phyloP scores from a whole-genome alignment of 2,797 vertebrate genomes.

The Chelidonichthys spinosus region DNA sequence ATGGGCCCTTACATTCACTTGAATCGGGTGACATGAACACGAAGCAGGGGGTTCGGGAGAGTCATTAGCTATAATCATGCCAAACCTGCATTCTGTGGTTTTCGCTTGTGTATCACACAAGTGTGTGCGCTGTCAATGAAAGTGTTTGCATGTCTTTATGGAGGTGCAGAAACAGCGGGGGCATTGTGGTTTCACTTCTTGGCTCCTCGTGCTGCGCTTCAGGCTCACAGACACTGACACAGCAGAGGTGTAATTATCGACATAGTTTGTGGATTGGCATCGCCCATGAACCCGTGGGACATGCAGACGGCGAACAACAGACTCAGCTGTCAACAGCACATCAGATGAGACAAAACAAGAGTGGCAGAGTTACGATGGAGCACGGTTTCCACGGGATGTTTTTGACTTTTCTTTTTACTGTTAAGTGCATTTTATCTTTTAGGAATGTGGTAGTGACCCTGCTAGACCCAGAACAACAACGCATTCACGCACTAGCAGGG shows the following conservation, averaged over 20 bases:
- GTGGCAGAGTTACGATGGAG: constrained; percentile 6
- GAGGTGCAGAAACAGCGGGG: constrained; percentile 70
- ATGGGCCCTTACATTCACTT: constrained; percentile 36
- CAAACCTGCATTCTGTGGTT: constrained; percentile 74
- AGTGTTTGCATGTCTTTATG: constrained; percentile 57
- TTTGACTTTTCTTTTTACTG: too few species aligned
- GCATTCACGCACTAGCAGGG: too few species aligned
- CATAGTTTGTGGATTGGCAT: constrained; percentile 67
- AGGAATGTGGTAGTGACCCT: too few species aligned
- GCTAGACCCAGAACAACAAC: too few species aligned
- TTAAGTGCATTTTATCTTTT: too few species aligned
- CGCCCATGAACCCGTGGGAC: constrained; percentile 39
- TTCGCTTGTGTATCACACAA: constrained; percentile 59
- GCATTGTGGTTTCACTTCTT: constrained; percentile 65
- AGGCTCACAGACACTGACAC: constrained; percentile 66
- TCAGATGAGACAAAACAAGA: constrained; percentile 19
- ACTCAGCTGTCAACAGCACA: constrained; percentile 31
- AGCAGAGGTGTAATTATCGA: constrained; percentile 73
- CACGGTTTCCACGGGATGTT: background rate
- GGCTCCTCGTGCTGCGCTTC: constrained; percentile 56
- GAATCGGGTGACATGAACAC: constrained; percentile 60
- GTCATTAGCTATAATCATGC: constrained; percentile 53
- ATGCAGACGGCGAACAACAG: constrained; percentile 48
- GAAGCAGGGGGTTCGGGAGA: constrained; percentile 50
- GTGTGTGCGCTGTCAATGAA: constrained; percentile 63